Evolutionary conservation across 2,888 invertebrate genomes (phyloP), one percentile per base, ranked within the genome.

Genomic region (Ceramica pisi): DNA sequence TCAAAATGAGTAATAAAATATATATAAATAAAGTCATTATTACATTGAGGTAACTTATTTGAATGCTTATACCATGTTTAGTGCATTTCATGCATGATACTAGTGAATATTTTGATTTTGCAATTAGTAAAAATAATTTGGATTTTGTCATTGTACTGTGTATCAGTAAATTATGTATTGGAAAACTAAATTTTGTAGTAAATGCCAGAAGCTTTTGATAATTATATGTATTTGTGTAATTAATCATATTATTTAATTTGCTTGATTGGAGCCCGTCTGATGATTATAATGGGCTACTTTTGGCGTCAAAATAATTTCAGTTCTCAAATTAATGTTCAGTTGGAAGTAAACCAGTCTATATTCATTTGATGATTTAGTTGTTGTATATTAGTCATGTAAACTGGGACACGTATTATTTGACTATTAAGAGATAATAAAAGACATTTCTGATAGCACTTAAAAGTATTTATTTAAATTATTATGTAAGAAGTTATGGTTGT

Each of bases 381-480:
- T 44, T 60, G 44, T 48, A 56, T 14, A n/a, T 23, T 61, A 23
- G 48, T 50, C 26, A 41, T 61, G 16, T 55, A 38, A 73, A 75
- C 73, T 64, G 38, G 73, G 50, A 53, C 79, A 78, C 16, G 9
- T 77, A 77, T 73, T 67, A 67, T 67, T 74, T 80, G 61, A 80
- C 46, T 77, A 48, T 23, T 50, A 51, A 4, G 23, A 71, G 41
- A 56, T 79, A 67, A 79, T n/a, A 76, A 81, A 81, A 79, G 82
- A 82, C 79, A 81, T 71, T 64, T 78, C 78, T 19, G 35, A 19
- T 14, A 76, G 23, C 57, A 66, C 44, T 55, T 60, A 74, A 31
- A 67, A 60, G 59, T 78, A 78, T 71, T 64, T 81, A 81, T 72
- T 81, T 78, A 81, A 81, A 72, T 65, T 65, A 72, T 64, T 78